Evolutionary conservation across 2,113 vertebrate genomes (phyloP), one percentile per base, ranked within the genome.

Genomic region (Entelurus aequoreus): DNA sequence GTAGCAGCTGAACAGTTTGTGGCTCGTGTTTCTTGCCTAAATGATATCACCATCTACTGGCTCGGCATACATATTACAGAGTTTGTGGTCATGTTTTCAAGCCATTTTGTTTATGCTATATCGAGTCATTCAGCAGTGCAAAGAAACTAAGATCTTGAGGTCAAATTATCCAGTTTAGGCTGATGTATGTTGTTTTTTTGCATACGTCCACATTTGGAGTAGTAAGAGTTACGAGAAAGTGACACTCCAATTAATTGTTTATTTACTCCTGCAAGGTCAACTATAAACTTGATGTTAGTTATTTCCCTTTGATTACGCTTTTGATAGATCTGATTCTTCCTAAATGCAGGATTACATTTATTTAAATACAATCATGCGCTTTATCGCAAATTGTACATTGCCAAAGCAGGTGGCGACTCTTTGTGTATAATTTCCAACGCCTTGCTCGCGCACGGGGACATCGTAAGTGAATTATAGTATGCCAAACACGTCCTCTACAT

Each of bases 401-500:
- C 47, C 6, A 28, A 63, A 48, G 68, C 75, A 82, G 70, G 71
- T 72, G 78, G 73, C 59, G 53, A 55, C 52, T 74, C 63, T 75
- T 72, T 50, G 56, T 5, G 9, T 60, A 60, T 71, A 35, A 74
- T 73, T 69, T 71, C 58, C 14, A 2, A 76, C 48, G 64, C 37
- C 49, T 65, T 9, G 69, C 55, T 66, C 37, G 44, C 57, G 72
- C 74, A 75, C 48, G 54, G 79, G 77, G 72, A 74, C 72, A 60
- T 61, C 42, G 69, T 84, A 80, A 80, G 71, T 12, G 37, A 48
- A 61, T 37, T 62, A 71, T 12, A 56, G 55, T 81, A 83, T 84
- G 81, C 84, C 75, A 71, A 78, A 77, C 83, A 85, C 81, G 76
- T 84, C 71, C 65, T 58, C 65, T 48, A 53, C 73, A 77, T 84